These are phyloP conservation scores for Phylloscopus whistleri DNA, from an alignment of 2,113 vertebrate species.

Conservation along the genomic window DNA sequence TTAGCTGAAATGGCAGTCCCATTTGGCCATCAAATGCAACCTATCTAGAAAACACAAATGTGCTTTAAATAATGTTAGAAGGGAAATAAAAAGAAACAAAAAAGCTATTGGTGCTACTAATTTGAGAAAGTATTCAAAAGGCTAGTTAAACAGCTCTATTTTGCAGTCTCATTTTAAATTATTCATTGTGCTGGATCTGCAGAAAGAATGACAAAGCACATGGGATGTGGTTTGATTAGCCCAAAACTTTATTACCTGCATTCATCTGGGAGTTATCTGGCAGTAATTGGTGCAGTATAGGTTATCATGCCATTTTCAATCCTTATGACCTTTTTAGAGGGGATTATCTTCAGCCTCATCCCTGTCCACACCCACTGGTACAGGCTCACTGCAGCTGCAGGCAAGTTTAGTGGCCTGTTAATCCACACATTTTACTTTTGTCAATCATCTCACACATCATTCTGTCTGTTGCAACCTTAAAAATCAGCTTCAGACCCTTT, in stretches of 20 bases:
- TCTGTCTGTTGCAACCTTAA: neutral
- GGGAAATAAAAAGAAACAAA: neutral
- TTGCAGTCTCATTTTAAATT: slow-evolving; percentile 24
- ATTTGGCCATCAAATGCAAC: neutral
- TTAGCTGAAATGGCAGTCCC: neutral
- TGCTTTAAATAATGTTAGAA: neutral
- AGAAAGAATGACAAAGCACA: slow-evolving; percentile 2
- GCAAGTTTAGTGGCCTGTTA: neutral
- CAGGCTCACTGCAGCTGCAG: neutral
- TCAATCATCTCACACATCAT: neutral
- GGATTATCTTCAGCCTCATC: neutral
- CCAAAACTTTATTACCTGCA: slow-evolving; percentile 27
- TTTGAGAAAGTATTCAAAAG: slow-evolving; percentile 20
- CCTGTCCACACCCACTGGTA: neutral
- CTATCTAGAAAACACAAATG: neutral
- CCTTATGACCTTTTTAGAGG: neutral
- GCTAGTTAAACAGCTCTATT: neutral
- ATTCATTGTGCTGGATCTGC: neutral
- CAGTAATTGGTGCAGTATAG: neutral
- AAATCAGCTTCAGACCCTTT: neutral
- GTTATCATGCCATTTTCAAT: neutral
- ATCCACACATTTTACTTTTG: neutral
- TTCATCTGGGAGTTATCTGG: neutral
- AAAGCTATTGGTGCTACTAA: neutral
- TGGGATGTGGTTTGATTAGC: slow-evolving; percentile 39